Percentiles rank a stretch among this genome's conserved stretches.
Evolutionary conservation across 2,797 vertebrate genomes (phyloP).

Genomic region (Rhyacichthys aspro): DNA sequence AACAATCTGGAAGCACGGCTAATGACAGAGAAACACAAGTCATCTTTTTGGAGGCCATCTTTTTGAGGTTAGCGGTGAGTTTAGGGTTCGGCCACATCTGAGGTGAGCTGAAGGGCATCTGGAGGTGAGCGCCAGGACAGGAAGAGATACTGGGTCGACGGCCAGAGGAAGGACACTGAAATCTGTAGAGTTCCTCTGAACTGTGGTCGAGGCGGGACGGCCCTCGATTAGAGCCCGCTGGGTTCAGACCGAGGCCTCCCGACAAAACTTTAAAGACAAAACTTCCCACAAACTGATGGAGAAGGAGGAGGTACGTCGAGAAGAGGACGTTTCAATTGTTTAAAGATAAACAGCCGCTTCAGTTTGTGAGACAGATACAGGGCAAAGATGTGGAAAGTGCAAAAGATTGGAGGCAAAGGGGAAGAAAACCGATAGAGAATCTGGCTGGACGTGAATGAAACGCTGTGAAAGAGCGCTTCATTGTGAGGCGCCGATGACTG

Average conservation of each 20-base stretch:
- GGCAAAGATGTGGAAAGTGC: conserved; percentile 2
- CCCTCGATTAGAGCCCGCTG: neutral
- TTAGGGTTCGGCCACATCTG: neutral
- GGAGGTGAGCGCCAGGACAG: conserved; percentile 50
- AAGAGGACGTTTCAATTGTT: neutral
- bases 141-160: conserved; percentile 44
- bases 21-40: no score
- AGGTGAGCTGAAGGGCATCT: conserved; percentile 4
- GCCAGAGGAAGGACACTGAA: conserved; percentile 15
- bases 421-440: conserved; percentile 5
- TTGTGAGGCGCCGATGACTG: neutral
- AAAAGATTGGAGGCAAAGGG: neutral
- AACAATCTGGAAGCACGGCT: no score
- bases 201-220: conserved; percentile 25
- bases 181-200: conserved; percentile 44
- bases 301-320: neutral
- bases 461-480: conserved; percentile 1
- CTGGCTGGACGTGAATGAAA: neutral
- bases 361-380: neutral
- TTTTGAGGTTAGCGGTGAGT: neutral
- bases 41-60: no score
- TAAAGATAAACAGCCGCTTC: neutral
- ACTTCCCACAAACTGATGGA: neutral
- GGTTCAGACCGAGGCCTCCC: conserved; percentile 36
- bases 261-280: neutral